phyloP scores from a whole-genome alignment of 2,888 invertebrate species.

The Cylindroiulus punctatus region DNA sequence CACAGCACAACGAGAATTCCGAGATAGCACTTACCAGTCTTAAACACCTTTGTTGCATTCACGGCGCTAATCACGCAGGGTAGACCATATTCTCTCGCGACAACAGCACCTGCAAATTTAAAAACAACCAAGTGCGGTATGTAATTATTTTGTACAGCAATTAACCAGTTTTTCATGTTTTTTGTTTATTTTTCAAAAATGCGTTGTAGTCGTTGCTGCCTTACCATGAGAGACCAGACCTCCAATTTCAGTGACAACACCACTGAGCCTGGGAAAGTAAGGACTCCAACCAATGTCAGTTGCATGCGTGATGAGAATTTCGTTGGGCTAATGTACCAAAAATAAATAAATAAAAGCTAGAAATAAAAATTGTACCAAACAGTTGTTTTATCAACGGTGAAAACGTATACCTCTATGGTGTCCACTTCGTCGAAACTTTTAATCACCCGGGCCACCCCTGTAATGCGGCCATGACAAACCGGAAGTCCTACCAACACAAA shows the following conservation, averaged over 20 bases:
- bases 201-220: slow-evolving; percentile 55
- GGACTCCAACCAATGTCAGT: slow-evolving; percentile 89
- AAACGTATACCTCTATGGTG: slow-evolving; percentile 63
- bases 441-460: slow-evolving; percentile 79
- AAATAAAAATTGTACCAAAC: not conserved
- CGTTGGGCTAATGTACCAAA: slow-evolving; percentile 69
- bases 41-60: slow-evolving; percentile 74
- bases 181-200: not conserved
- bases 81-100: slow-evolving; percentile 83
- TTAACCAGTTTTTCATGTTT: not conserved
- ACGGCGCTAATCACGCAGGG: slow-evolving; percentile 82
- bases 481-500: slow-evolving; percentile 71
- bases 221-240: slow-evolving; percentile 84
- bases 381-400: not conserved
- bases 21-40: slow-evolving; percentile 70
- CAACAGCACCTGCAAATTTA: slow-evolving; percentile 75
- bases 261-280: slow-evolving; percentile 81
- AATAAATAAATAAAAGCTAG: too few species aligned
- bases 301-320: slow-evolving; percentile 78
- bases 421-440: slow-evolving; percentile 74
- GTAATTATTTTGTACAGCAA: too few species aligned
- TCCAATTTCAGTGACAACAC: slow-evolving; percentile 83
- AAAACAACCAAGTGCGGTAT: too few species aligned
- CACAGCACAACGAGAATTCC: not conserved
- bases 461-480: slow-evolving; percentile 76